These are phyloP conservation scores for Cirrhinus molitorella DNA, from an alignment of 2,797 vertebrate species.

Conservation along the genomic window DNA sequence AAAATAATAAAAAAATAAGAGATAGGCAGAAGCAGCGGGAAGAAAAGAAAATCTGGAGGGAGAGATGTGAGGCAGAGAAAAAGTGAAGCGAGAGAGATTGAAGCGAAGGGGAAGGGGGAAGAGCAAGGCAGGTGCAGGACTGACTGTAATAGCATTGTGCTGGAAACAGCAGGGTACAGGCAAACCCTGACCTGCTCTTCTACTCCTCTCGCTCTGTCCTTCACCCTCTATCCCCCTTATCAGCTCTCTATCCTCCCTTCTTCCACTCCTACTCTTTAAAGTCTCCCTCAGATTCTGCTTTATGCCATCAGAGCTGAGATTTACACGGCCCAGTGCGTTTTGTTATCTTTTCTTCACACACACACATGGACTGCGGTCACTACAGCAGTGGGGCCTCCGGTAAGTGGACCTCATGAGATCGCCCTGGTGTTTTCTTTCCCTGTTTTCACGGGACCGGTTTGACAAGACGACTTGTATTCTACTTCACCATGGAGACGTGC, in stretches of 20 bases:
- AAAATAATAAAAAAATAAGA: not conserved
- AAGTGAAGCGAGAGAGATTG: conserved; percentile 27
- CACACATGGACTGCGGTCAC: conserved; percentile 27
- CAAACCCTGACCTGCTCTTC: conserved; percentile 33
- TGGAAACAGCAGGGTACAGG: conserved; percentile 60
- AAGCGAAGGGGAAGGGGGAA: conserved; percentile 42
- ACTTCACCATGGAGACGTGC: conserved; percentile 44
- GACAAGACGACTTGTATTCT: conserved; percentile 47
- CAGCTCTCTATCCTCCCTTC: conserved; percentile 53
- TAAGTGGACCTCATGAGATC: conserved; percentile 52
- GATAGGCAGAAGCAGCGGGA: conserved; percentile 20
- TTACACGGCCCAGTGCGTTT: conserved; percentile 34
- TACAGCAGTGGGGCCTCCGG: conserved; percentile 7
- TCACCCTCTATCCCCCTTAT: conserved; percentile 29
- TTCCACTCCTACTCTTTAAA: not conserved
- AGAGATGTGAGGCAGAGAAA: conserved; percentile 24
- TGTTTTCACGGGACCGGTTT: conserved; percentile 46
- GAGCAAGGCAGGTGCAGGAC: conserved; percentile 70
- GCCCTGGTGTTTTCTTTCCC: conserved; percentile 41
- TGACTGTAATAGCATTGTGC: conserved; percentile 65
- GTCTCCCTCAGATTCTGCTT: conserved; percentile 41
- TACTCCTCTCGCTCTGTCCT: conserved; percentile 55
- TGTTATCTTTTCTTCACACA: conserved; percentile 48
- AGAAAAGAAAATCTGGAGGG: conserved; percentile 22
- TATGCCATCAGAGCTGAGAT: conserved; percentile 46